These are phyloP conservation scores for Eubucco bourcierii DNA, from an alignment of 2,113 vertebrate species.

Conservation along the genomic window DNA sequence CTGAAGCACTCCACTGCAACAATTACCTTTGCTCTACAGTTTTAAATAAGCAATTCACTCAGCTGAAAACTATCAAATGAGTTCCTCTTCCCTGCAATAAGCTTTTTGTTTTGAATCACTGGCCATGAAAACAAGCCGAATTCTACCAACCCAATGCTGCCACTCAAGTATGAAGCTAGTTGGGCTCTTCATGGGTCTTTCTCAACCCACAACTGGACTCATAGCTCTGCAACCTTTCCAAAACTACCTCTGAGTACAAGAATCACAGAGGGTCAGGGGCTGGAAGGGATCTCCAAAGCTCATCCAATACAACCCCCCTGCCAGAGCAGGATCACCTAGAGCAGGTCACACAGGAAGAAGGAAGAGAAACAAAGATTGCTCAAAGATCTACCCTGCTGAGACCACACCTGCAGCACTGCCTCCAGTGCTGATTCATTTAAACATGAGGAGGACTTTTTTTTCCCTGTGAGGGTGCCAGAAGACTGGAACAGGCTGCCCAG, in stretches of 20 bases:
- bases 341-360: no score
- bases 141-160: not conserved
- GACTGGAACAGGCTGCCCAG: no score
- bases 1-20: not conserved
- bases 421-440: no score
- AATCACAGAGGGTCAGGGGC: no score
- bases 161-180: not conserved
- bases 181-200: not conserved
- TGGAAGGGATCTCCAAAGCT: no score
- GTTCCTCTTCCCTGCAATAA: not conserved
- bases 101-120: not conserved
- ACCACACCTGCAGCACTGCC: no score
- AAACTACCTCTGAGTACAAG: not conserved
- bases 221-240: not conserved
- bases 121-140: not conserved
- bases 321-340: no score
- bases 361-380: not conserved
- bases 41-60: slow-evolving; percentile 43
- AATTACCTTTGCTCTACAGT: not conserved
- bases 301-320: no score
- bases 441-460: no score
- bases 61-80: not conserved
- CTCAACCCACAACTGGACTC: not conserved
- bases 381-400: no score
- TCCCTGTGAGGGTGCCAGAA: no score